These are phyloP conservation scores for Cydia amplana DNA, from an alignment of 1,140 invertebrate genomes.

Conservation along the genomic window DNA sequence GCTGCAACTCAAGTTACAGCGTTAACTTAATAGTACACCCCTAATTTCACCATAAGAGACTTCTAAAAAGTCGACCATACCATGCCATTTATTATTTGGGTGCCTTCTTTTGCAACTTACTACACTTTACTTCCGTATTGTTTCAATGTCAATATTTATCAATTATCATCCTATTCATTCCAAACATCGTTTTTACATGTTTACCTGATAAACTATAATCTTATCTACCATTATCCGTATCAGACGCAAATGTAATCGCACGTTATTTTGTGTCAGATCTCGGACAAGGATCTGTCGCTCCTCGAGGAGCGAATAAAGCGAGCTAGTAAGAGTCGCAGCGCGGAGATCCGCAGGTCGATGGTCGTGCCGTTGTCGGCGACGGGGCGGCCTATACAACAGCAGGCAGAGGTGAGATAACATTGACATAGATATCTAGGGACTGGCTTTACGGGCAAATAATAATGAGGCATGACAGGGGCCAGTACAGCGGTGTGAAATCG, in stretches of 20 bases:
- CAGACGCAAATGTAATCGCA: background rate
- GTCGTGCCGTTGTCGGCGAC: slow-evolving; percentile 62
- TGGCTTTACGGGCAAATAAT: too few relatives aligned
- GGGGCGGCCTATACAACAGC: slow-evolving; percentile 72
- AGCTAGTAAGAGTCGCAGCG: slow-evolving; percentile 85
- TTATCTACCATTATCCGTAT: background rate
- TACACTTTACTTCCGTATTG: background rate
- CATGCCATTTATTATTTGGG: too few relatives aligned
- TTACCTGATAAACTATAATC: background rate
- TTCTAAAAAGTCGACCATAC: too few relatives aligned
- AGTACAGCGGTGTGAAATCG: too few relatives aligned
- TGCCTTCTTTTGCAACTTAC: background rate
- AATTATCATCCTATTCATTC: too few relatives aligned
- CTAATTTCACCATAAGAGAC: too few relatives aligned
- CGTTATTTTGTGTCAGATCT: slow-evolving; percentile 81
- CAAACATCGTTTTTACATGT: background rate
- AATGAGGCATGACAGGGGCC: too few relatives aligned
- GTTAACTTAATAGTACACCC: too few relatives aligned
- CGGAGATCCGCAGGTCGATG: slow-evolving; percentile 67
- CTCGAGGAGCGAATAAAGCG: slow-evolving; percentile 97
- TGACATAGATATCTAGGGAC: too few relatives aligned
- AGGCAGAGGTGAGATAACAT: slow-evolving; percentile 50
- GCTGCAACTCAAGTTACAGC: too few relatives aligned
- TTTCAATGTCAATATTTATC: background rate
- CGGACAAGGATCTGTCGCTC: slow-evolving; percentile 95